Evolutionary conservation across 64 coral and sea anemone genomes (phyloP).

Genomic region (Montipora foliosa): DNA sequence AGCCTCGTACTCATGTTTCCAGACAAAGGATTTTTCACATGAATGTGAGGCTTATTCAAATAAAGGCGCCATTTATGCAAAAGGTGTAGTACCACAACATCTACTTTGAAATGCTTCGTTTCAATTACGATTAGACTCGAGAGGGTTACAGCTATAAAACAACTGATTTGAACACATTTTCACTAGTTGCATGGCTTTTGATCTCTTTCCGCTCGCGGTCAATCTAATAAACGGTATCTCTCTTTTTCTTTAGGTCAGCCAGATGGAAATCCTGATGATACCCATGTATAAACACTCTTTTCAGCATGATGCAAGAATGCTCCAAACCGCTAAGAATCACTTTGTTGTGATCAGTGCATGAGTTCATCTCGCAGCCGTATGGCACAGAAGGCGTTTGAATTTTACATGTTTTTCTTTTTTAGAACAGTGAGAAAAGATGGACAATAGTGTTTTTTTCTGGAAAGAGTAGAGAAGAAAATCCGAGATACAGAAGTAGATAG

Average conservation of each 20-base stretch:
- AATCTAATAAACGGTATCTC: neutral
- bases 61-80: too few species aligned
- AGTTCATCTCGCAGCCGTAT: neutral
- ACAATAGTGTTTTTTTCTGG: neutral
- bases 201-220: neutral
- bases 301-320: neutral
- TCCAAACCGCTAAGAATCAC: neutral
- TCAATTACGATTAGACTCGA: neutral
- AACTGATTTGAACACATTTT: neutral
- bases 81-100: neutral
- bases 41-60: too few species aligned
- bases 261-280: constrained; percentile 19
- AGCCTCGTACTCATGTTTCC: too few species aligned
- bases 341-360: neutral
- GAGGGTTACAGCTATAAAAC: neutral
- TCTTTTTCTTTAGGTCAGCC: constrained; percentile 1
- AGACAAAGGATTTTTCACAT: too few species aligned
- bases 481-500: neutral
- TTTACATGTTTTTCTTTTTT: neutral
- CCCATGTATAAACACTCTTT: neutral
- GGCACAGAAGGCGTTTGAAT: neutral
- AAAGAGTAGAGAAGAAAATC: neutral
- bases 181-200: neutral
- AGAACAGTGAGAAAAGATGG: neutral
- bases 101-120: neutral